These are phyloP conservation scores for Alouatta palliata DNA, from an alignment of 2,113 vertebrate species.

Conservation along the genomic window DNA sequence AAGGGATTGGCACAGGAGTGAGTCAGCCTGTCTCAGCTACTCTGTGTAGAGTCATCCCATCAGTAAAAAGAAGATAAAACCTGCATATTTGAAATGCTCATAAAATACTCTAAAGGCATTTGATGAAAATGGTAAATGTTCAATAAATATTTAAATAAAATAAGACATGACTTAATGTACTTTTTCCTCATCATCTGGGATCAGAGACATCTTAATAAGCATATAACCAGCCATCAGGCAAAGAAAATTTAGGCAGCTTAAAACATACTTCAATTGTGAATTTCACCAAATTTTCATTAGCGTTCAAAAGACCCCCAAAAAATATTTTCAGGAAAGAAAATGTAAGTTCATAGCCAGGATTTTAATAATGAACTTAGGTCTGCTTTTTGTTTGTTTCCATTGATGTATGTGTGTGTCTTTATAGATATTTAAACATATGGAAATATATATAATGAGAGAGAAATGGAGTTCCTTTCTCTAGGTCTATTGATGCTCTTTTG, in stretches of 20 bases:
- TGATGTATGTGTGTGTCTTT: too few species aligned
- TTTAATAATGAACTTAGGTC: not conserved
- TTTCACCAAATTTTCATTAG: not conserved
- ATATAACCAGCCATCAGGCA: not conserved
- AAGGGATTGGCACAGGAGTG: not conserved
- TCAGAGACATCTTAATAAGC: not conserved
- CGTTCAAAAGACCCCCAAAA: not conserved
- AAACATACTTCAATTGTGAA: not conserved
- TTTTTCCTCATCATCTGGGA: not conserved
- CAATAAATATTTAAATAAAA: conserved; percentile 17
- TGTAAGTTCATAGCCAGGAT: not conserved
- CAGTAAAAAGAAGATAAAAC: not conserved
- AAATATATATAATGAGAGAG: not conserved
- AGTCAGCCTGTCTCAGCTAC: not conserved
- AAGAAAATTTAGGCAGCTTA: not conserved
- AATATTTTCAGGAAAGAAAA: not conserved
- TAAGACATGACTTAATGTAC: not conserved
- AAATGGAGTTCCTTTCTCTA: not conserved
- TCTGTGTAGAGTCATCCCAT: not conserved
- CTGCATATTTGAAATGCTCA: not conserved
- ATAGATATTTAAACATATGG: not conserved
- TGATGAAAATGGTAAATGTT: not conserved
- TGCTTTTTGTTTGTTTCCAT: not conserved
- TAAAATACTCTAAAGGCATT: not conserved
- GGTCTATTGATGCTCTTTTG: not conserved